Conservation (phyloP, 2,113 vertebrate species). For the Sinocyclocheilus rhinocerous region DNA sequence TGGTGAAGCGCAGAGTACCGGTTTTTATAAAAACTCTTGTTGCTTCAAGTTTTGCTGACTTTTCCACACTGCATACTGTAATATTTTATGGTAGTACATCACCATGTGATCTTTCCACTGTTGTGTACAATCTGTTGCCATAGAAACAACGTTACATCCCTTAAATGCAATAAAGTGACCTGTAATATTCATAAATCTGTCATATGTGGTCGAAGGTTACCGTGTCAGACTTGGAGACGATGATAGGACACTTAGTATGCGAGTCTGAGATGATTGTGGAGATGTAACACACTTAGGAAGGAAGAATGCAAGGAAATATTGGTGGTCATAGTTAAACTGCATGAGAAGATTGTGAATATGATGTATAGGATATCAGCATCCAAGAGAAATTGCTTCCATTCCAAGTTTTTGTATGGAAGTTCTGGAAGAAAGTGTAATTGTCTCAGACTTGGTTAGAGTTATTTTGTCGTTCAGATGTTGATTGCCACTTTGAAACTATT, state of each 20-base stretch:
- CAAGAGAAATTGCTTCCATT: neutral
- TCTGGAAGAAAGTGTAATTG: no score
- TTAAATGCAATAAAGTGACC: conserved; percentile 5
- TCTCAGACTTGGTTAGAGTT: neutral
- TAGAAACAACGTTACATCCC: neutral
- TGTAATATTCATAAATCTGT: conserved; percentile 15
- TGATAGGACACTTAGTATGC: no score
- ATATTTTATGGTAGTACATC: conserved; percentile 23
- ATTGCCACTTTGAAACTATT: neutral
- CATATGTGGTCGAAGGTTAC: neutral
- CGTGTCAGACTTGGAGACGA: neutral
- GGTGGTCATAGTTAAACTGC: neutral
- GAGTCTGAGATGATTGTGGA: neutral
- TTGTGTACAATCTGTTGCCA: conserved; percentile 26
- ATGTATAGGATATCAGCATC: neutral
- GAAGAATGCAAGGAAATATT: neutral
- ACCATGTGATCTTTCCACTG: conserved; percentile 29
- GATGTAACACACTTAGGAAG: neutral
- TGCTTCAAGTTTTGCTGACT: conserved; percentile 21
- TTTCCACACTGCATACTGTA: neutral
- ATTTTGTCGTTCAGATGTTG: neutral
- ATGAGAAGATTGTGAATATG: neutral
- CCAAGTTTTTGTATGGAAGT: neutral
- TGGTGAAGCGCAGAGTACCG: neutral
- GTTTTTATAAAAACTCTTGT: neutral